These are phyloP conservation scores for Erebia aethiops DNA, from an alignment of 2,888 invertebrate species.

Conservation along the genomic window DNA sequence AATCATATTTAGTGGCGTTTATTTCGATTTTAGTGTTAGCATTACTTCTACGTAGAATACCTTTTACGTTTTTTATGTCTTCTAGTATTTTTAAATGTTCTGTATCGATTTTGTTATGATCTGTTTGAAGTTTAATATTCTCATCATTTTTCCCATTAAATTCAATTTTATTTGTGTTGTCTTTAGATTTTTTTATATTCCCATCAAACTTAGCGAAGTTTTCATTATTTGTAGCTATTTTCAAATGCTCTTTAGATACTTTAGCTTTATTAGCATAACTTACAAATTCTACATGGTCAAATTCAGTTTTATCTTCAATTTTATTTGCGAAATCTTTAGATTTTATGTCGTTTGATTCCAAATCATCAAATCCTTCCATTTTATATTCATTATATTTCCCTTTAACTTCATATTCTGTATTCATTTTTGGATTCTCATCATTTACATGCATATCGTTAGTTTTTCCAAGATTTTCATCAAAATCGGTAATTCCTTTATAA, in stretches of 20 bases:
- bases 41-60: conserved; percentile 25
- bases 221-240: neutral
- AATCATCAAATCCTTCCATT: neutral
- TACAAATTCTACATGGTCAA: neutral
- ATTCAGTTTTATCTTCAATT: neutral
- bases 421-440: neutral
- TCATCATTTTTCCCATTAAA: neutral
- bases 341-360: neutral
- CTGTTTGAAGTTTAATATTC: neutral
- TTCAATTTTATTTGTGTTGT: neutral
- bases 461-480: neutral
- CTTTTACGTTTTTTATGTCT: conserved; percentile 26
- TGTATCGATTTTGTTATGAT: neutral
- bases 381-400: neutral
- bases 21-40: neutral
- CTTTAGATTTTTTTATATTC: neutral
- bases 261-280: neutral
- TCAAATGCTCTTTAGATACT: neutral
- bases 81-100: conserved; percentile 18
- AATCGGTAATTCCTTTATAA: neutral
- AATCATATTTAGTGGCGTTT: neutral
- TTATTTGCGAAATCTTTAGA: neutral
- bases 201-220: neutral
- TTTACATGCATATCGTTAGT: neutral
- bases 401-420: neutral